Base-by-base conservation (phyloP, 2,888 invertebrate species). In the Sphecodes monilicornis region DNA sequence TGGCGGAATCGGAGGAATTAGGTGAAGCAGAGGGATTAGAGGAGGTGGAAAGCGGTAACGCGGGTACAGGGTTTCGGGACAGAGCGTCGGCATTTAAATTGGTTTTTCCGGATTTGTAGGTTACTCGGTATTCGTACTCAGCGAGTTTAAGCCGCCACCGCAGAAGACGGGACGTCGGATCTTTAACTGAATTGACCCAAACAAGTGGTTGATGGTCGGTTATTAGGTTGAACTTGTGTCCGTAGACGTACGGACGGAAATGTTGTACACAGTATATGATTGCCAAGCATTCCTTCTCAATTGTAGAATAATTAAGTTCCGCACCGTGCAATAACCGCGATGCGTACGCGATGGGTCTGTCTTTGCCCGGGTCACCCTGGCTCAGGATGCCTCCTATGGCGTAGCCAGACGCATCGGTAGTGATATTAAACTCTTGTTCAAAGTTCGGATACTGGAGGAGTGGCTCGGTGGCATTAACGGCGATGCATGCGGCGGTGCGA, bases 361-460 rank as follows among this genome's bases (percentile, higher is more conserved):
- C n/a, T n/a, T n/a, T n/a, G n/a, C n/a, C n/a, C n/a, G n/a, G n/a
- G n/a, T n/a, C n/a, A n/a, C n/a, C n/a, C n/a, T n/a, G n/a, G n/a
- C n/a, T n/a, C n/a, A n/a, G n/a, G n/a, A n/a, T n/a, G n/a, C n/a
- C n/a, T n/a, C n/a, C n/a, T n/a, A n/a, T n/a, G n/a, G 75, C 64
- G 22, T 16, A 64, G 18, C 64, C 75, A 3, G 75, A 75, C 1
- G 75, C 75, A 13, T 75, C 66, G 4, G 75, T 75, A 11, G 75
- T 66, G 8, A 75, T 22, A 2, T 46, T 66, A 8, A 75, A 66
- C 2, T 43, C 43, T 36, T 11, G 6, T 1, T 1, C 11, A 16
- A 75, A 75, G n/a, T 75, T 22, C 0, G 75, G 66, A 46, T 75
- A 75, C 18, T 75, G 75, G 0, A 75, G 16, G 13, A 75, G n/a